A percentile compares a stretch with the other conserved stretches of the same genome.
phyloP scores from a whole-genome alignment of 2,113 vertebrate species.

The Trochalopteron elliotii region DNA sequence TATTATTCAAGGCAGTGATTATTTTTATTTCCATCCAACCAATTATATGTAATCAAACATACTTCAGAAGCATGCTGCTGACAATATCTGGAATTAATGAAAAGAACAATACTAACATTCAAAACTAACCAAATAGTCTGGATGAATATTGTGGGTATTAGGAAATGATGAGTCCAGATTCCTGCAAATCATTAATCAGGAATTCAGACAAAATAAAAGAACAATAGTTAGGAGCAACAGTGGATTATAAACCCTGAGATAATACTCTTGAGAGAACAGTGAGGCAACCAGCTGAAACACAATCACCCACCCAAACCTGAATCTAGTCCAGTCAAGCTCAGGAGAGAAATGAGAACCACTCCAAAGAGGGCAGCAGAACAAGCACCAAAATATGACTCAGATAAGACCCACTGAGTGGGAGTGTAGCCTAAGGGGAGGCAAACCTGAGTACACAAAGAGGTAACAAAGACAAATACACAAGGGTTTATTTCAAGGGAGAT shows the following conservation, averaged over 20 bases:
- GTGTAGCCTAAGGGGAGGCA: background rate
- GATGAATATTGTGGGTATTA: background rate
- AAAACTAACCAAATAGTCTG: background rate
- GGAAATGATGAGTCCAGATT: background rate
- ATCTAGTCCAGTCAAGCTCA: fast-evolving
- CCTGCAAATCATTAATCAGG: background rate
- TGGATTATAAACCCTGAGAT: background rate
- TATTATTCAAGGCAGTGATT: background rate
- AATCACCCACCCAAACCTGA: background rate
- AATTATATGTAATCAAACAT: background rate
- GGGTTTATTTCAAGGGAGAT: background rate
- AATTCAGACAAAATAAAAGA: background rate
- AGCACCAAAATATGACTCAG: background rate
- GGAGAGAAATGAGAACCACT: background rate
- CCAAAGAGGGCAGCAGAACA: background rate
- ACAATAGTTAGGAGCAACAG: background rate
- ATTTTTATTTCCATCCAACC: background rate
- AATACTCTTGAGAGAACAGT: background rate
- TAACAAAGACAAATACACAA: background rate
- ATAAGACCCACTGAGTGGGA: background rate
- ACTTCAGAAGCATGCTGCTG: background rate
- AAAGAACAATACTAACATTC: background rate
- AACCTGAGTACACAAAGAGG: background rate
- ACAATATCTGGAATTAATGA: background rate
- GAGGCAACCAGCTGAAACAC: background rate